Conservation (phyloP, 1,140 invertebrate genomes). For the Amphibalanus amphitrite region DNA sequence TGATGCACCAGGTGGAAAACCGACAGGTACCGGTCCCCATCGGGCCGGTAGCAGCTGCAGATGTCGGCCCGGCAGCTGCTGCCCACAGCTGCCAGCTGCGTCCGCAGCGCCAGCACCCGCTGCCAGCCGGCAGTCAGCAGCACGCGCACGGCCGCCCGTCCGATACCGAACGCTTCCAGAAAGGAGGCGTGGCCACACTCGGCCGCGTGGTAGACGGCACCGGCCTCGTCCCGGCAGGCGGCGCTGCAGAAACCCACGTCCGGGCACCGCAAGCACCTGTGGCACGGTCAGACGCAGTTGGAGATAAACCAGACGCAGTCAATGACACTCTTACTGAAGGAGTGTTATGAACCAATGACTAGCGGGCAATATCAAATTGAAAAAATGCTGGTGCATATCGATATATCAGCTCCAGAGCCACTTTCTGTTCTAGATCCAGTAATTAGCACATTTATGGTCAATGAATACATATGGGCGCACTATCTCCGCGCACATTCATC, state of each 20-base stretch:
- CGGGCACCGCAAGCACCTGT: background rate
- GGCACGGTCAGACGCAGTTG: no score
- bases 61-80: background rate
- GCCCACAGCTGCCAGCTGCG: background rate
- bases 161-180: background rate
- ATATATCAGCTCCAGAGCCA: no score
- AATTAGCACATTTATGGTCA: no score
- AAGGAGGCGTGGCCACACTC: background rate
- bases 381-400: no score
- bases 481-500: no score
- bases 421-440: no score
- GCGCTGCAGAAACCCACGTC: conserved; percentile 5
- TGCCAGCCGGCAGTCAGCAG: background rate
- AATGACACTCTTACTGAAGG: no score
- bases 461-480: no score
- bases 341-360: no score
- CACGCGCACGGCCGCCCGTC: background rate
- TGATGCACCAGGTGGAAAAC: conserved; percentile 44
- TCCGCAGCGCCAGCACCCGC: background rate
- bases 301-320: no score
- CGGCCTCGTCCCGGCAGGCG: background rate
- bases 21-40: conserved; percentile 23
- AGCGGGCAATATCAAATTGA: no score
- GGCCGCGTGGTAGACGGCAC: background rate
- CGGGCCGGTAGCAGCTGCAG: background rate